Evolutionary conservation across 2,797 vertebrate species (phyloP).

Genomic region (Cryptoprocta ferox): DNA sequence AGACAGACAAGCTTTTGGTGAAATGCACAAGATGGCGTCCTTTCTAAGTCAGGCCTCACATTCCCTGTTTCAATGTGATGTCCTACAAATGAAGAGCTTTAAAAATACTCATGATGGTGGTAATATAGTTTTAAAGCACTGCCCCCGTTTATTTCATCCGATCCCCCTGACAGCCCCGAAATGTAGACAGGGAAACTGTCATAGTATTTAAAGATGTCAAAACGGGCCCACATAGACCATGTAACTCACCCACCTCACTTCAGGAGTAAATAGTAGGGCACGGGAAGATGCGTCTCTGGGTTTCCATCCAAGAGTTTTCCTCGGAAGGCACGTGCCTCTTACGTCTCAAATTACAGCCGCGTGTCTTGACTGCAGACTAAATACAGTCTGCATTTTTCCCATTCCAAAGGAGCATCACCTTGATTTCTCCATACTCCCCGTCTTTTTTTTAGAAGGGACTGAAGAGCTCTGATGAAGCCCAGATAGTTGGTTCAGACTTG

Average conservation of each 20-base stretch:
- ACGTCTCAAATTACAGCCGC: conserved; percentile 67
- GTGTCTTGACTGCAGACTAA: conserved; percentile 78
- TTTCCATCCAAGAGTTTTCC: conserved; percentile 41
- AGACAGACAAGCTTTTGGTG: neutral
- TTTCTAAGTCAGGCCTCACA: conserved; percentile 19
- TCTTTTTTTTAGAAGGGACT: neutral
- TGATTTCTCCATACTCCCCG: neutral
- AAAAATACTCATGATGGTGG: neutral
- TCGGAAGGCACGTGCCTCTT: conserved; percentile 17
- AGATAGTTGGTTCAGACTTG: neutral
- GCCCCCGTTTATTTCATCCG: neutral
- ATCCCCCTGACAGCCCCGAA: neutral
- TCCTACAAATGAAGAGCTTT: conserved; percentile 24
- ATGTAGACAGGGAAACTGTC: neutral
- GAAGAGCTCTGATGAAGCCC: neutral
- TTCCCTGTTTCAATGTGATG: neutral
- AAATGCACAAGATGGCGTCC: neutral
- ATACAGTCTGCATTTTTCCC: conserved; percentile 78
- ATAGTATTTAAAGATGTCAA: neutral
- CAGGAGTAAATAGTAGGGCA: neutral
- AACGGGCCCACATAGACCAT: neutral
- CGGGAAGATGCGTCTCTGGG: neutral
- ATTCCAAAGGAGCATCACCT: conserved; percentile 72
- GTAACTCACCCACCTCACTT: neutral
- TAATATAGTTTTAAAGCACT: neutral